phyloP scores from a whole-genome alignment of 1,140 invertebrate species.

The Campoletis sonorensis region DNA sequence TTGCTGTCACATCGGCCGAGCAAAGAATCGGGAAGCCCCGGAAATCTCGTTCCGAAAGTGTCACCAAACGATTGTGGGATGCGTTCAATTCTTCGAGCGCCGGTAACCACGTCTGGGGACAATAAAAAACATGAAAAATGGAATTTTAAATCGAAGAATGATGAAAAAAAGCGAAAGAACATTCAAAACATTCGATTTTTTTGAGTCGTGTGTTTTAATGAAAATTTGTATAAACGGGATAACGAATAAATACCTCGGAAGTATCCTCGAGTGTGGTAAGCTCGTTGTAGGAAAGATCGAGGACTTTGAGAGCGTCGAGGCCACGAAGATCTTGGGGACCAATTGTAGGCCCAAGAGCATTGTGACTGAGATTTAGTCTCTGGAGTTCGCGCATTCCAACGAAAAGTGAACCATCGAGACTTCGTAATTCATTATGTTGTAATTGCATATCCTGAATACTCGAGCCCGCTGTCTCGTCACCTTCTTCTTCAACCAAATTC shows the following conservation, averaged over 20 bases:
- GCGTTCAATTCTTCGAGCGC: slow-evolving; percentile 85
- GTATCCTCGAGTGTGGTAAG: slow-evolving; percentile 86
- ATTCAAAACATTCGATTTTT: no score
- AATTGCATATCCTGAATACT: slow-evolving; percentile 83
- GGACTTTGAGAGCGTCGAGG: slow-evolving; percentile 81
- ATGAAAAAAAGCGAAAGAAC: no score
- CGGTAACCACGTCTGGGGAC: slow-evolving; percentile 88
- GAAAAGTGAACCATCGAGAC: slow-evolving; percentile 83
- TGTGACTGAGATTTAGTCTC: slow-evolving; percentile 85
- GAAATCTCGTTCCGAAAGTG: slow-evolving; percentile 85
- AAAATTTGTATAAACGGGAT: no score
- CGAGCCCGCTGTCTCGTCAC: slow-evolving; percentile 74
- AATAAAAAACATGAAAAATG: no score
- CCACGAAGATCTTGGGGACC: slow-evolving; percentile 85
- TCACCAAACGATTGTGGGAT: slow-evolving; percentile 83
- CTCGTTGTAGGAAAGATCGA: slow-evolving; percentile 87
- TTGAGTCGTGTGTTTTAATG: no score
- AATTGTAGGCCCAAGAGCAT: slow-evolving; percentile 82
- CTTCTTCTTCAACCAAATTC: slow-evolving; percentile 85
- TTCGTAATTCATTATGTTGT: slow-evolving; percentile 83
- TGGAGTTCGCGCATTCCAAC: slow-evolving; percentile 84
- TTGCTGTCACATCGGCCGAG: slow-evolving; percentile 85
- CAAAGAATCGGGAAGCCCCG: slow-evolving; percentile 87
- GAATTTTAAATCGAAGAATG: no score
- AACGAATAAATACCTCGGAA: slow-evolving; percentile 81